phyloP scores from a whole-genome alignment of 2,888 invertebrate genomes.

The Drosophila infuscata region DNA sequence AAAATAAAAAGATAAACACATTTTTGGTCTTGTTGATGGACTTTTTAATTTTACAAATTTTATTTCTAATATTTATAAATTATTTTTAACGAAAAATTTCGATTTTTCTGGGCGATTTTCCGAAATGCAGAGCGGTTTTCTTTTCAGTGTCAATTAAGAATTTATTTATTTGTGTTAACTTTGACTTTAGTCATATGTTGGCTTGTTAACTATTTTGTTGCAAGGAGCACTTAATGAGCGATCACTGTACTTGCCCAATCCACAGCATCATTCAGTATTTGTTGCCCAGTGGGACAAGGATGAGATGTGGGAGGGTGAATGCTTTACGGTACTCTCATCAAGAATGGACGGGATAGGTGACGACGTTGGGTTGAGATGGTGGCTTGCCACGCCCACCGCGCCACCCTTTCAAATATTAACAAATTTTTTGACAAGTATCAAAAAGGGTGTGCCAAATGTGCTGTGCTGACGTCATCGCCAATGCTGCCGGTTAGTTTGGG shows the following conservation, averaged over 20 bases:
- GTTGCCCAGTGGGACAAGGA: slow-evolving; percentile 23
- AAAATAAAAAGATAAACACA: not conserved
- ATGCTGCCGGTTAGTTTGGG: not conserved
- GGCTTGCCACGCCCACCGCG: slow-evolving; percentile 11
- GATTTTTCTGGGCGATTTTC: not conserved
- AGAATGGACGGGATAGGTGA: slow-evolving; percentile 40
- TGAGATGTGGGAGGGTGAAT: slow-evolving; percentile 6
- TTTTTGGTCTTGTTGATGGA: not conserved
- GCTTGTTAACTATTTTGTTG: not conserved
- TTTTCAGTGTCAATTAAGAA: not conserved
- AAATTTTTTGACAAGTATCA: slow-evolving; percentile 36
- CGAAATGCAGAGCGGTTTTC: not conserved
- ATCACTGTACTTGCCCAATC: slow-evolving; percentile 1
- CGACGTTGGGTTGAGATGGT: not conserved
- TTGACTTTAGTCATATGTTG: not conserved
- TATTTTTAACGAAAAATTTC: not conserved
- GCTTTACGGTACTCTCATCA: slow-evolving; percentile 40
- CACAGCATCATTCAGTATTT: slow-evolving; percentile 15
- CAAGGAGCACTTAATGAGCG: not conserved
- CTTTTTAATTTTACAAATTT: not conserved
- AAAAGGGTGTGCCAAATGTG: slow-evolving; percentile 2
- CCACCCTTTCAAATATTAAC: slow-evolving; percentile 41
- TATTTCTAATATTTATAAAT: not conserved
- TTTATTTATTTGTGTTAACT: not conserved
- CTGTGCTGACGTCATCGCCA: slow-evolving; percentile 23